A percentile compares a stretch with the other conserved stretches of the same genome.
Conservation (phyloP, 64 coral and sea anemone genomes). For the Stichodactyla mertensii region DNA sequence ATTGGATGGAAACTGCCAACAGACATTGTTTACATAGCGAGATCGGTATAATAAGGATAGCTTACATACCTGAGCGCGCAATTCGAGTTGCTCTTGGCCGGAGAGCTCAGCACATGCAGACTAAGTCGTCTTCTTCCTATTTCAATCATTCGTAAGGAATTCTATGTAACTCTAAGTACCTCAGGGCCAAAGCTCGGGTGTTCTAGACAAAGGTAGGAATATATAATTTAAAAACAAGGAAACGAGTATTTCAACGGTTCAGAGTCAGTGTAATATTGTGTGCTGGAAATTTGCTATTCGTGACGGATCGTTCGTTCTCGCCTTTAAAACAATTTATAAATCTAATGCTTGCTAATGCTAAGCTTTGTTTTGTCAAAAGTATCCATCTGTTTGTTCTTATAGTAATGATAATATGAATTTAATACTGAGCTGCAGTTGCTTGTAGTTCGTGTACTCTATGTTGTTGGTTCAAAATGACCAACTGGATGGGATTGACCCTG, state of each 20-base stretch:
- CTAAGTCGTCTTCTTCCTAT: too few species aligned
- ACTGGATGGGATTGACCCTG: conserved; percentile 1
- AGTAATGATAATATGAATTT: too few species aligned
- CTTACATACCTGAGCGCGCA: conserved; percentile 3
- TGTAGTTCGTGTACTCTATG: not conserved
- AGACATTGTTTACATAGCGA: conserved; percentile 15
- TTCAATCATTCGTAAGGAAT: too few species aligned
- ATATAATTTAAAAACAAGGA: too few species aligned
- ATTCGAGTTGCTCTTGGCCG: not conserved
- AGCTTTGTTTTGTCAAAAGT: not conserved
- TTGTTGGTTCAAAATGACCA: not conserved
- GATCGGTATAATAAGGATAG: not conserved
- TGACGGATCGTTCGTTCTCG: too few species aligned
- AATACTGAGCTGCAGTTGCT: not conserved
- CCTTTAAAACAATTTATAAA: too few species aligned
- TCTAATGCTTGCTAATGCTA: not conserved
- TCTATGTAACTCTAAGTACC: too few species aligned
- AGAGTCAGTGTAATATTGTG: too few species aligned
- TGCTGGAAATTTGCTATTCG: too few species aligned
- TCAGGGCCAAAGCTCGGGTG: too few species aligned
- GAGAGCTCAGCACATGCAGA: not conserved
- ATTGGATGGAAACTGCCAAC: not conserved
- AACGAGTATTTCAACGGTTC: too few species aligned
- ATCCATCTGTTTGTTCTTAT: not conserved
- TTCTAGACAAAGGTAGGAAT: too few species aligned